phyloP scores from a whole-genome alignment of 2,797 vertebrate genomes.

The Acestrorhynchus altus region DNA sequence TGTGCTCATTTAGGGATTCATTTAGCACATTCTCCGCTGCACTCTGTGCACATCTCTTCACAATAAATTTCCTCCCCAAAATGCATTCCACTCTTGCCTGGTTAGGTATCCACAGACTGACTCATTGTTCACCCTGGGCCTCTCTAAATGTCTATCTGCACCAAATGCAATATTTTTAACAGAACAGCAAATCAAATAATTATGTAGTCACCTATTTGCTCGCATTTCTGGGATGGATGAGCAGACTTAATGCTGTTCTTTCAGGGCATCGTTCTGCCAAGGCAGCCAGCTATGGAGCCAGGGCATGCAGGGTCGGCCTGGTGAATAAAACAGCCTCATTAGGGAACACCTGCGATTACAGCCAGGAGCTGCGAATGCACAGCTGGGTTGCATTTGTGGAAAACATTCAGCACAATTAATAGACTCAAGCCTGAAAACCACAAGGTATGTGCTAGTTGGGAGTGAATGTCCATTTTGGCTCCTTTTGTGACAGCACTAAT shows the following conservation, averaged over 20 bases:
- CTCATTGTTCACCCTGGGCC: conserved; percentile 1
- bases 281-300: conserved; percentile 31
- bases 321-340: conserved; percentile 63
- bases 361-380: conserved; percentile 42
- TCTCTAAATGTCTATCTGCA: neutral
- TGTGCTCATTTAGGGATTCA: conserved; percentile 34
- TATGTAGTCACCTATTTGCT: conserved; percentile 40
- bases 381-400: conserved; percentile 34
- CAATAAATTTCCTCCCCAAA: neutral
- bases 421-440: conserved; percentile 16
- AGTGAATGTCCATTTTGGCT: neutral
- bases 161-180: conserved; percentile 29
- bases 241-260: conserved; percentile 31
- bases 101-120: conserved; percentile 31
- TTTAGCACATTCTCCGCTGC: conserved; percentile 20
- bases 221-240: conserved; percentile 27
- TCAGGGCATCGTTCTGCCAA: conserved; percentile 34
- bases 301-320: conserved; percentile 26
- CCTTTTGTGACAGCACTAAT: no score
- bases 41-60: conserved; percentile 1
- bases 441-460: neutral
- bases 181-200: conserved; percentile 51
- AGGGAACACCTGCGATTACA: conserved; percentile 59
- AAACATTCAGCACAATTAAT: conserved; percentile 34
- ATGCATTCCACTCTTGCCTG: conserved; percentile 15